Base-by-base conservation (phyloP, 64 coral and sea anemone genomes). In the Exaiptasia diaphana region DNA sequence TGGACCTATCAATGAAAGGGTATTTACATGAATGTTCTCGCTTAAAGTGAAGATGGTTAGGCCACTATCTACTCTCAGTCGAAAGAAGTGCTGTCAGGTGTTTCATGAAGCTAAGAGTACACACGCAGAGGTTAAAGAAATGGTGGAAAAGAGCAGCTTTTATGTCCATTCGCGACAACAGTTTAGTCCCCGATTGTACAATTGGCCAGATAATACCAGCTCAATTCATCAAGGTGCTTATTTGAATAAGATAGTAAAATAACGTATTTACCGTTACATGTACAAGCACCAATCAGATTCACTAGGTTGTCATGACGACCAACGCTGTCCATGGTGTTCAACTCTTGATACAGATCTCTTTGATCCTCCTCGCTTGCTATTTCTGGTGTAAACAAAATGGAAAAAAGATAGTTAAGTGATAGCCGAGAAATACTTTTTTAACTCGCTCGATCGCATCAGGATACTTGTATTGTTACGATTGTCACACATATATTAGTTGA, bases 251-350 rank as follows among this genome's bases (percentile, higher is more conserved):
- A n/a, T 11, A 11, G 25, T 54, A 3, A 7, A 7, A 17, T 4
- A 6, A n/a, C 52, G 12, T 4, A 23, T 35, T 65, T 35, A 65
- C 61, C 61, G 1, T 13, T 35, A n/a, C 38, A 37, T 13, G 11
- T 38, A 65, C 61, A 65, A 35, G 61, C 61, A 65, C 61, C 61
- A 35, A 65, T 65, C 10, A 65, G 30, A 35, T 65, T 65, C 61
- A 65, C 61, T 20, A 65, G 61, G 30, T 65, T 65, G 10, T 2
- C 61, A 35, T 65, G 61, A 37, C 30, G 4, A 37, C 61, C 30
- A 65, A 65, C 61, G 38, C 61, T 20, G 20, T 14, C 61, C 32
- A 65, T 65, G 61, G 38, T 65, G 15, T 65, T 35, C 30, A 65
- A 32, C 30, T 65, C 61, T 13, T 65, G 33, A 3, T n/a, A 20